Conservation (phyloP, 1,140 invertebrate species). For the Ips nitidus region DNA sequence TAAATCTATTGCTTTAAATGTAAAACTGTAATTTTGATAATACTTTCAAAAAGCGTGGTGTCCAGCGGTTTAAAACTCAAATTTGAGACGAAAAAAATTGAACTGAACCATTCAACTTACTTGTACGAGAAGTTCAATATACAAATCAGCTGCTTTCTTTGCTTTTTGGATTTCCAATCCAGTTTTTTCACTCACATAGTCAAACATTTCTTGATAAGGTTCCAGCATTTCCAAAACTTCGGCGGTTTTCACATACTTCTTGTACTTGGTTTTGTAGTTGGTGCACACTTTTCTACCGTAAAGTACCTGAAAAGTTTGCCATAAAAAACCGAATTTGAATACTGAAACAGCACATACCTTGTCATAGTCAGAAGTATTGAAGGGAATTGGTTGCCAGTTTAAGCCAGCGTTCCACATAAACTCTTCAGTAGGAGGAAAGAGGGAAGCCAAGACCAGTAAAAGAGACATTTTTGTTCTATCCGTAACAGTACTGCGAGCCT, state of each 20-base stretch:
- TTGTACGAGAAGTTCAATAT: slow-evolving; percentile 18
- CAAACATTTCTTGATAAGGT: slow-evolving; percentile 30
- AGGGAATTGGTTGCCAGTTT: slow-evolving; percentile 62
- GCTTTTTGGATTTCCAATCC: slow-evolving; percentile 23
- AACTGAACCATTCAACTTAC: background rate
- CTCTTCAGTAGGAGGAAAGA: slow-evolving; percentile 56
- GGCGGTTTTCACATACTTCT: slow-evolving; percentile 22
- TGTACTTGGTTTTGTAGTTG: slow-evolving; percentile 31
- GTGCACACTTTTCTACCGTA: slow-evolving; percentile 24
- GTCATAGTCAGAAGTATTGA: slow-evolving; percentile 41
- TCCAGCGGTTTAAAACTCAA: background rate
- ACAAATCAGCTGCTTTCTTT: slow-evolving; percentile 28
- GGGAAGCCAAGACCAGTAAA: slow-evolving; percentile 57
- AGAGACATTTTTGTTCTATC: slow-evolving; percentile 63
- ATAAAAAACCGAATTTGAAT: background rate
- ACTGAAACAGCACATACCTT: slow-evolving; percentile 17
- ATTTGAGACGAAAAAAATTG: background rate
- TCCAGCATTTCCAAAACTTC: slow-evolving; percentile 13
- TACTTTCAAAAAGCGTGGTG: background rate
- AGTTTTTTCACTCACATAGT: slow-evolving; percentile 30
- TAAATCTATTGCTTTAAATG: too few species aligned
- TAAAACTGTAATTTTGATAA: background rate
- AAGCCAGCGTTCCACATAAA: slow-evolving; percentile 54
- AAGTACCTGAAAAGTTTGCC: slow-evolving; percentile 22
- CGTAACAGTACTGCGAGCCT: slow-evolving; percentile 51